Percentiles rank a stretch among this genome's conserved stretches.
These are phyloP conservation scores for Parotia lawesii DNA, from an alignment of 2,113 vertebrate genomes.

Conservation along the genomic window DNA sequence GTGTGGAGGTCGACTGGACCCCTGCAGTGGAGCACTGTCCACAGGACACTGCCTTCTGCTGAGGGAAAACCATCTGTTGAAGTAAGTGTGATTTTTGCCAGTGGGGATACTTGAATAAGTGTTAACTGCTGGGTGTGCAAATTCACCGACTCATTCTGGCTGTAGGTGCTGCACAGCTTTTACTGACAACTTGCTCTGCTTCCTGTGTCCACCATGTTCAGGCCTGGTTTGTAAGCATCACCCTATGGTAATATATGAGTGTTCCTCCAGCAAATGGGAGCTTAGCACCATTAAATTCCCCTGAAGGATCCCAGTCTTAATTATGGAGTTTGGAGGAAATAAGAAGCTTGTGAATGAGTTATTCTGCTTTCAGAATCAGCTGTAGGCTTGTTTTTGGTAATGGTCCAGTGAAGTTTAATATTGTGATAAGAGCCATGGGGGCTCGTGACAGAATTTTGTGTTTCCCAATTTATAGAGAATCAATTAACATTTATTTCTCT, in stretches of 20 bases:
- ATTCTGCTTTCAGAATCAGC: slow-evolving; percentile 3
- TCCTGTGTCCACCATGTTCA: fast-evolving
- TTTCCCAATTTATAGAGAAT: not conserved
- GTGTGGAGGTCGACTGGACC: not conserved
- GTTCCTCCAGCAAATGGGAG: not conserved
- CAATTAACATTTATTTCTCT: not conserved
- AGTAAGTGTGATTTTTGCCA: not conserved
- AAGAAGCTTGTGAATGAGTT: fast-evolving
- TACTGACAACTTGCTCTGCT: not conserved
- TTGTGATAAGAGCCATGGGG: not conserved
- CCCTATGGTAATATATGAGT: not conserved
- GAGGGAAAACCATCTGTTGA: not conserved
- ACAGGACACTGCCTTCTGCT: not conserved
- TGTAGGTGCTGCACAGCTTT: not conserved
- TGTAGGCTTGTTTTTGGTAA: not conserved
- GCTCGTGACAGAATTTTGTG: not conserved
- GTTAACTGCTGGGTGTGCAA: not conserved
- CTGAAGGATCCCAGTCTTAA: not conserved
- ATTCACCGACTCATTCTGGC: not conserved
- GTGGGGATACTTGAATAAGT: not conserved
- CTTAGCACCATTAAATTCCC: not conserved
- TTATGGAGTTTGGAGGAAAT: not conserved
- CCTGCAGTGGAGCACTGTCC: not conserved
- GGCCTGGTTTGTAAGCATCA: not conserved
- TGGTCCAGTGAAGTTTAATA: slow-evolving; percentile 3